These are phyloP conservation scores for Actinia equina DNA, from an alignment of 64 coral and sea anemone species.

Conservation along the genomic window DNA sequence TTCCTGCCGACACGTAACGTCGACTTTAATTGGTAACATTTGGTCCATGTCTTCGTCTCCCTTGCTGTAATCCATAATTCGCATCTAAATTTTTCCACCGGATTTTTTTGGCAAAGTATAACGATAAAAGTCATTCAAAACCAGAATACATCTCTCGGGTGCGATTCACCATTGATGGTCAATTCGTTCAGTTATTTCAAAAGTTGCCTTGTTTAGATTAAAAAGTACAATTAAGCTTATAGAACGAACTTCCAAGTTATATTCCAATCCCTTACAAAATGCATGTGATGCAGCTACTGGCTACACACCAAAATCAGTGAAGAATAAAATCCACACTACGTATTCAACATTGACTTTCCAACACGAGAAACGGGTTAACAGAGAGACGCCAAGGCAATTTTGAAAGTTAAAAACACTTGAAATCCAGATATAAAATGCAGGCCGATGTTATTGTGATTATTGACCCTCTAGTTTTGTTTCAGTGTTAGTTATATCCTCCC, in stretches of 20 bases:
- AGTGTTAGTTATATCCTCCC: neutral
- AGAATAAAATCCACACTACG: neutral
- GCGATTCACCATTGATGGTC: neutral
- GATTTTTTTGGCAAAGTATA: neutral
- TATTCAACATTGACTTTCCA: neutral
- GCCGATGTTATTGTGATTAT: neutral
- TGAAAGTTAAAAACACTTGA: neutral
- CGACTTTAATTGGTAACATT: slow-evolving; percentile 3
- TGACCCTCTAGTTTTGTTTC: neutral
- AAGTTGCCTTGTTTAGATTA: neutral
- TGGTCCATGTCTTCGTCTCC: neutral
- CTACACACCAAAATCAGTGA: neutral
- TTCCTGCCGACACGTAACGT: neutral
- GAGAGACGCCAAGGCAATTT: neutral
- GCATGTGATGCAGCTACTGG: neutral
- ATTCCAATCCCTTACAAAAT: neutral
- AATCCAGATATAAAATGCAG: neutral
- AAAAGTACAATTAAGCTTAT: neutral
- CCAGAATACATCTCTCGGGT: neutral
- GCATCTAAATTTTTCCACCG: neutral
- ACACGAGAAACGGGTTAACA: neutral
- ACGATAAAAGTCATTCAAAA: neutral
- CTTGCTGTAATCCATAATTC: neutral
- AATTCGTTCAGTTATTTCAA: neutral
- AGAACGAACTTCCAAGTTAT: neutral